Base-by-base conservation (phyloP, 1,140 invertebrate genomes). In the Brachionus rubens region DNA sequence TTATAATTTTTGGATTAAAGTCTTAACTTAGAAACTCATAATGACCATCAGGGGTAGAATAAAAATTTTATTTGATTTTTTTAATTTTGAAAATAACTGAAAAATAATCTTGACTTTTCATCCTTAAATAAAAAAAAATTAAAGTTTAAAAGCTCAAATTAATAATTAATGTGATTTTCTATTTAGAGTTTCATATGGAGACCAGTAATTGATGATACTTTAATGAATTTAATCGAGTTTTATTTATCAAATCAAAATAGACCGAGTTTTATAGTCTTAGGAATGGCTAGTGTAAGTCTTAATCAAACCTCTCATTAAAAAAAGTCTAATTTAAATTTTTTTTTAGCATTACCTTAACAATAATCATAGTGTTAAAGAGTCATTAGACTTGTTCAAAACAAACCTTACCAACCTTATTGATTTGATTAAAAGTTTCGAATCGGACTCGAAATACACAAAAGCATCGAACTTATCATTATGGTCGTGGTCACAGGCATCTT, bases 101-200 rank as follows among this genome's bases (percentile, higher is more conserved):
- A 9, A 36, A 36, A 36, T 5, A 36, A 36, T 36, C 33, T 36
- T 36, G 3, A 5, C 9, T 36, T 5, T 36, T 36, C 4, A 9
- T 36, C 33, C 3, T 36, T 36, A 5, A 5, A 3, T 3, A 9
- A 5, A 36, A 4, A 4, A 26, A 19, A 50, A n/a, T n/a, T n/a
- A 43, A 14, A 2, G 24, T 43, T 43, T 30, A 40, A 0, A 14
- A 43, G 14, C 16, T 12, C 0, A 12, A 41, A 24, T 0, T 19
- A 14, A 9, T 19, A 19, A 19, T 50, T 26, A 5, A 5, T 36
- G 33, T 28, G 30, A n/a, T 33, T 2, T 68, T n/a, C 28, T 33
- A 43, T 50, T 47, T 21, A 72, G 68, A 72, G n/a, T 21, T 72
- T 50, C 26, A 36, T 54, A 19, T 72, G 68, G 68, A 48, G 24